Evolutionary conservation across 2,797 vertebrate genomes (phyloP), one percentile per base, ranked within the genome.

Genomic region (Enteromius trimaculatus): DNA sequence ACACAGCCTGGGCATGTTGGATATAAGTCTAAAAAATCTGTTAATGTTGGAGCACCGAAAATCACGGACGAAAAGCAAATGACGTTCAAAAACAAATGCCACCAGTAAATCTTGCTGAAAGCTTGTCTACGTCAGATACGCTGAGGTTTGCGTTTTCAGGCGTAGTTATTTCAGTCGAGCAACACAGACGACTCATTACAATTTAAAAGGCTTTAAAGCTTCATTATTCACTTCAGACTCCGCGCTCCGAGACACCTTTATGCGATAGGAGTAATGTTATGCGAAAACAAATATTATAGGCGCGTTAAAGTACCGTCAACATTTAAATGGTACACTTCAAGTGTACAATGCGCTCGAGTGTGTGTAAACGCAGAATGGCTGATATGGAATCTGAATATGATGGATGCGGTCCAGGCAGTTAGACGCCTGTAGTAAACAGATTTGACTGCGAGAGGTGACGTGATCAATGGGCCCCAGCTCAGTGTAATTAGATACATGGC

Each of bases 401-500:
- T 94, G 94, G 95, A 94, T 92, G 91, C 90, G 84, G 85, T 86
- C 42, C 21, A 17, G 91, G 91, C 91, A 93, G 93, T 92, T 90
- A 94, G 94, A 95, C 93, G 92, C 92, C 92, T 90, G 93, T 90
- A 85, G 93, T 95, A 95, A 96, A 95, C 95, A 95, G 95, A 96
- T 95, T 93, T 88, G 93, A 93, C 94, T 94, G 94, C 92, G 93
- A 92, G 93, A 92, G 91, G 83, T 90, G 95, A 97, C 96, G 81
- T 90, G 95, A 97, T 97, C 91, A 96, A 97, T 97, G 91, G 92
- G 90, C 93, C 94, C 85, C 93, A 90, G 90, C 92, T 93, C 95
- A 93, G 95, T 95, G 96, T 97, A 96, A 97, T 97, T 96, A 96
- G 96, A 96, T 95, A 95, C 96, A 96, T 89, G 92, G 92, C 91